Base-by-base conservation (phyloP, 2,888 invertebrate species). In the Campaea margaritaria region DNA sequence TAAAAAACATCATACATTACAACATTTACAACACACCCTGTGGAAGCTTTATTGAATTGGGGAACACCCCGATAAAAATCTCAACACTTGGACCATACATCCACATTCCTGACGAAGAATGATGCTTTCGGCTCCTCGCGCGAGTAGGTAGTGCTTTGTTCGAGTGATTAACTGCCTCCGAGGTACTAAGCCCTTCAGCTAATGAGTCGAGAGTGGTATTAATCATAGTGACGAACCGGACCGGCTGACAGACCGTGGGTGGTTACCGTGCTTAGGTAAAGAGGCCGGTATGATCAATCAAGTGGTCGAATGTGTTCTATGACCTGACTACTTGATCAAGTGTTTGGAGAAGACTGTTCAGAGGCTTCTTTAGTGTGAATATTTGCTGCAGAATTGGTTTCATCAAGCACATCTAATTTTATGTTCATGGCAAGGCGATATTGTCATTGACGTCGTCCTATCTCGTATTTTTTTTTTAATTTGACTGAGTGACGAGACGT, bases 21-120 rank as follows among this genome's bases (percentile, higher is more conserved):
- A 21, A 21, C 21, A 21, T 5, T 21, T 21, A 2, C 5, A 2
- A 21, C 21, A 5, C 21, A 21, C 21, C 21, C 21, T 21, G 3
- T 21, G 21, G 21, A 21, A 21, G 21, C 3, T 21, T 21, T 21
- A 5, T n/a, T 1, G 36, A 31, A 31, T 31, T 31, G 9, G 7
- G 9, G 12, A 36, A n/a, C 10, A 36, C 2, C 12, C 39, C n/a
- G n/a, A 14, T 10, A 4, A 28, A n/a, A 31, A 46, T 56, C 76
- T 78, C 60, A 41, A 63, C 65, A 62, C 77, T 74, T 75, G 70
- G 58, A 68, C 83, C 82, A 64, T 67, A 65, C 72, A 58, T 76
- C 76, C 82, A 82, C 89, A 89, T 91, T 91, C 91, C 87, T 91
- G 92, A 91, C 89, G 90, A 91, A 91, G 92, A 92, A 91, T 90